Evolutionary conservation across 2,113 vertebrate genomes (phyloP).

Genomic region (Euleptes europaea): DNA sequence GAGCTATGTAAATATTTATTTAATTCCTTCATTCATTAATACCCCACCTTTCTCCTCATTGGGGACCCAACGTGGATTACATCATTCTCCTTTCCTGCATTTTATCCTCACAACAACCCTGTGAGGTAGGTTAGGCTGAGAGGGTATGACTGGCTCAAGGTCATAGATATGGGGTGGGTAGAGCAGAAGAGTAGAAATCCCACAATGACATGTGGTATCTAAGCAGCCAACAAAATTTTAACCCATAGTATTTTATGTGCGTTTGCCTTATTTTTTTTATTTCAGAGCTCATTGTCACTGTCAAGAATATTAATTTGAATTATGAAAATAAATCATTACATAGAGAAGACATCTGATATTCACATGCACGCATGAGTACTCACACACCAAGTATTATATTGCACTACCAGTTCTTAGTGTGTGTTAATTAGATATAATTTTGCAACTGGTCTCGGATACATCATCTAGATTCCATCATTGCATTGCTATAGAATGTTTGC

Average conservation of each 20-base stretch:
- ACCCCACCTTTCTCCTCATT: too few species aligned
- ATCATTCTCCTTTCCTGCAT: too few species aligned
- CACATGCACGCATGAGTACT: background rate
- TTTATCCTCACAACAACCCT: too few species aligned
- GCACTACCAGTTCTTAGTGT: background rate
- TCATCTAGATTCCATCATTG: conserved; percentile 13
- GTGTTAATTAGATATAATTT: background rate
- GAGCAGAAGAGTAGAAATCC: conserved; percentile 4
- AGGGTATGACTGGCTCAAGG: too few species aligned
- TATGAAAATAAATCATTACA: conserved; percentile 6
- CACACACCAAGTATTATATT: background rate
- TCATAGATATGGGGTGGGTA: conserved; percentile 1
- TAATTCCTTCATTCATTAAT: too few species aligned
- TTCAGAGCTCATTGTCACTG: background rate
- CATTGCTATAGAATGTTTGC: background rate
- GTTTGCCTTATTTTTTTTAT: background rate
- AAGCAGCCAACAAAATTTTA: background rate
- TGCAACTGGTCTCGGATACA: conserved; percentile 31
- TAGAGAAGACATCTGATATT: background rate
- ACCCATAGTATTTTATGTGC: background rate
- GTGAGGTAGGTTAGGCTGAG: too few species aligned
- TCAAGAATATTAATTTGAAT: conserved; percentile 29
- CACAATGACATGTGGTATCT: background rate
- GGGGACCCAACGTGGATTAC: too few species aligned
- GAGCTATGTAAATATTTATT: background rate